These are phyloP conservation scores for Microtus montanus DNA, from an alignment of 2,113 vertebrate species.

Conservation along the genomic window DNA sequence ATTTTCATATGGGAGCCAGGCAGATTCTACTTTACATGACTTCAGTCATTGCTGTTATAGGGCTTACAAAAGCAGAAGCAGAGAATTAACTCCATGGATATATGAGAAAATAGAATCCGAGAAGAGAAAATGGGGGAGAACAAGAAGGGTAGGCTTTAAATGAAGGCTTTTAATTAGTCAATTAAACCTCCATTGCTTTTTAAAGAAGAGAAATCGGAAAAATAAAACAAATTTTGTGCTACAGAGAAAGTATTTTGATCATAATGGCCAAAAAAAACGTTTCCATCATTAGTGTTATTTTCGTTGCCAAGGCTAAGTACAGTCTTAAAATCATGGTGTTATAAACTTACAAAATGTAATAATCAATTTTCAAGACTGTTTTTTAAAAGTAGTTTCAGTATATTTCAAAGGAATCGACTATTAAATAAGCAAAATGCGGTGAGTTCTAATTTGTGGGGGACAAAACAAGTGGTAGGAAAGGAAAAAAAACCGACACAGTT, in stretches of 20 bases:
- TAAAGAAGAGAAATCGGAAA: not conserved
- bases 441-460: not conserved
- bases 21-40: not conserved
- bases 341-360: constrained; percentile 23
- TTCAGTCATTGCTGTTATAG: constrained; percentile 2
- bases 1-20: not conserved
- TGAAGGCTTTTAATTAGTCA: constrained; percentile 7
- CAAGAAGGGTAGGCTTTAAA: constrained; percentile 2
- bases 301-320: constrained; percentile 33
- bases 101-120: not conserved
- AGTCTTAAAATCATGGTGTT: constrained; percentile 1
- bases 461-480: constrained; percentile 20
- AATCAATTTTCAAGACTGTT: constrained; percentile 34
- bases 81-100: not conserved
- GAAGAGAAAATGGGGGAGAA: not conserved
- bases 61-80: not conserved
- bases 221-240: not conserved
- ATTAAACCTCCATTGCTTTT: not conserved
- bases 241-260: constrained; percentile 41
- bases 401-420: constrained; percentile 40
- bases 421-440: constrained; percentile 50
- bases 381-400: constrained; percentile 26
- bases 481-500: not conserved
- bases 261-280: constrained; percentile 17
- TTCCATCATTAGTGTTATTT: constrained; percentile 30